Evolutionary conservation across 2,888 invertebrate genomes (phyloP).

Genomic region (Caradrina kadenii): DNA sequence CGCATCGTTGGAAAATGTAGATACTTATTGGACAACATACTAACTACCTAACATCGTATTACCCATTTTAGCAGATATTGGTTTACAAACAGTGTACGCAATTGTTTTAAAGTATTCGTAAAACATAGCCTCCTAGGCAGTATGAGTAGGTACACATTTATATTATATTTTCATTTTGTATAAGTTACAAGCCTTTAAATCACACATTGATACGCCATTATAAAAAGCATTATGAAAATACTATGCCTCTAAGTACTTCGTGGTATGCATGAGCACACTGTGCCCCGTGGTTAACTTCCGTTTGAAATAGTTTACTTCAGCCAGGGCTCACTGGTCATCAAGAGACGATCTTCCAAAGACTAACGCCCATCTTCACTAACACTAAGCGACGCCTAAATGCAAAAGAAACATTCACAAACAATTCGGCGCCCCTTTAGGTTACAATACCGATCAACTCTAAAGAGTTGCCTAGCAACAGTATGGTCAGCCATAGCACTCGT

Average conservation of each 20-base stretch:
- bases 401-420: no score
- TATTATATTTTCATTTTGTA: conserved; percentile 20
- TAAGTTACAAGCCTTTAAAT: conserved; percentile 32
- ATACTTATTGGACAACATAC: neutral
- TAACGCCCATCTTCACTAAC: no score
- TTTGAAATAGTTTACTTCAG: neutral
- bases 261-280: neutral
- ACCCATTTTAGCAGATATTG: conserved; percentile 1
- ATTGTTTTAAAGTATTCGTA: neutral
- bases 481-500: no score
- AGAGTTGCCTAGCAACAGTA: no score
- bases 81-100: conserved; percentile 1
- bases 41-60: conserved; percentile 15
- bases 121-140: neutral
- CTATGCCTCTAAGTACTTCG: neutral
- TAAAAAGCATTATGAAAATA: conserved; percentile 41
- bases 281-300: neutral
- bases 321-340: neutral
- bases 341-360: neutral
- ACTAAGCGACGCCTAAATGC: neutral
- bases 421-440: no score
- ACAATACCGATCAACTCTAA: no score
- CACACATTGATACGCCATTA: conserved; percentile 35
- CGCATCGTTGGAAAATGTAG: neutral
- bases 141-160: conserved; percentile 10